These are phyloP conservation scores for Chionoecetes opilio DNA, from an alignment of 1,140 invertebrate genomes.

Conservation along the genomic window DNA sequence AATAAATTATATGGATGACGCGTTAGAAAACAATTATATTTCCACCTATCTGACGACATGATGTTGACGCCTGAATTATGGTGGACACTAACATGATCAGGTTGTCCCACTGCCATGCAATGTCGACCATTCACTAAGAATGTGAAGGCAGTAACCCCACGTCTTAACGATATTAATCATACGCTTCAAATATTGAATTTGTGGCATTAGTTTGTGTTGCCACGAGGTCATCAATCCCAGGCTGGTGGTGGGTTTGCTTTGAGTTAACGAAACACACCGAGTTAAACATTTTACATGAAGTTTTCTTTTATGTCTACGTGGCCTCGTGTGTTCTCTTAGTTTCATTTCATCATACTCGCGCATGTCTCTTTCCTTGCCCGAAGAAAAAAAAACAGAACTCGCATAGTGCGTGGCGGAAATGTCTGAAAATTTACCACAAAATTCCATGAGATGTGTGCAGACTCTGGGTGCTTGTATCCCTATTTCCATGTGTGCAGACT, in stretches of 20 bases:
- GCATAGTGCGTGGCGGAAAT: neutral
- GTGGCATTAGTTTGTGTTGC: neutral
- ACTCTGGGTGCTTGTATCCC: neutral
- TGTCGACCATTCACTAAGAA: neutral
- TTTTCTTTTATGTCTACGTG: neutral
- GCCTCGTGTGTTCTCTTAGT: neutral
- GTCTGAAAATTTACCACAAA: neutral
- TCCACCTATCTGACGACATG: neutral
- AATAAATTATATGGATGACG: neutral
- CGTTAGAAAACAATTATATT: neutral
- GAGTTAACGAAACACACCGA: neutral
- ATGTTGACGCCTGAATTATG: neutral
- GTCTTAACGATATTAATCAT: neutral
- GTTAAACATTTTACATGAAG: neutral
- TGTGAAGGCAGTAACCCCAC: neutral
- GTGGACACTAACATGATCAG: neutral
- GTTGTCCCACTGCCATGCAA: neutral
- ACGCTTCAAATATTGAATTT: neutral
- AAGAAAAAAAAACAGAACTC: neutral
- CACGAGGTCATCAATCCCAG: neutral
- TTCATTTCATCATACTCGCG: neutral
- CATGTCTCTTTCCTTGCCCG: neutral
- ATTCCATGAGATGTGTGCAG: neutral
- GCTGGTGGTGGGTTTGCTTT: neutral
- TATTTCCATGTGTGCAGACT: neutral